Conservation (phyloP, 2,113 vertebrate genomes). For the Petrocephalus microphthalmus region DNA sequence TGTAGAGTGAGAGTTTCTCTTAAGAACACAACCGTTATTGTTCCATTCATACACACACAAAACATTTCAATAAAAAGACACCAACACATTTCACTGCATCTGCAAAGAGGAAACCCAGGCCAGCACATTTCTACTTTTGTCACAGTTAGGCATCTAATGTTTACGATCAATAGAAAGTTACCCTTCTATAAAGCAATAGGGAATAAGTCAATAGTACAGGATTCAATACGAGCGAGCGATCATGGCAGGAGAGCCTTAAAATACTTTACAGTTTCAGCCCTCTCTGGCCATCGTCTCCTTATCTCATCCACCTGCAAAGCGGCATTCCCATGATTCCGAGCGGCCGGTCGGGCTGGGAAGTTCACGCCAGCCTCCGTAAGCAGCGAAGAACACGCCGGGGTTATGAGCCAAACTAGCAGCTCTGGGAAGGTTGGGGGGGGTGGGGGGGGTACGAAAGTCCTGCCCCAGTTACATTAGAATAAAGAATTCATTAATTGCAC, state of each 20-base stretch:
- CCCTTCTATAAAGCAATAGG: not conserved
- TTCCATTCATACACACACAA: not conserved
- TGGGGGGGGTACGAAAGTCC: not conserved
- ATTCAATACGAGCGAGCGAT: not conserved
- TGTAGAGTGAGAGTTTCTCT: not conserved
- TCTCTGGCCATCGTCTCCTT: not conserved
- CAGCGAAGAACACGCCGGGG: not conserved
- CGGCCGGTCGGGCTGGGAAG: not conserved
- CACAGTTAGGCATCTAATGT: not conserved
- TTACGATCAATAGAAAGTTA: not conserved
- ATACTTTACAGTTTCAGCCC: not conserved
- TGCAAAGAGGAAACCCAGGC: not conserved
- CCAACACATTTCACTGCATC: not conserved
- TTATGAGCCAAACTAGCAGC: not conserved
- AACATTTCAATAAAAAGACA: not conserved
- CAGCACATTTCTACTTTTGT: not conserved
- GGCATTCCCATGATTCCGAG: not conserved
- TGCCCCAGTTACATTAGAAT: slow-evolving; percentile 6
- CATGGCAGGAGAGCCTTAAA: not conserved
- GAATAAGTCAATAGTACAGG: not conserved
- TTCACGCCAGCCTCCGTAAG: not conserved
- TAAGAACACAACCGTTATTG: not conserved
- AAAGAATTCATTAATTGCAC: slow-evolving; percentile 1
- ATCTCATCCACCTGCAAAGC: not conserved
- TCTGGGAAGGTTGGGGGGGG: not conserved